These are phyloP conservation scores for Onychomys arenicola DNA, from an alignment of 2,797 vertebrate genomes.

Conservation along the genomic window DNA sequence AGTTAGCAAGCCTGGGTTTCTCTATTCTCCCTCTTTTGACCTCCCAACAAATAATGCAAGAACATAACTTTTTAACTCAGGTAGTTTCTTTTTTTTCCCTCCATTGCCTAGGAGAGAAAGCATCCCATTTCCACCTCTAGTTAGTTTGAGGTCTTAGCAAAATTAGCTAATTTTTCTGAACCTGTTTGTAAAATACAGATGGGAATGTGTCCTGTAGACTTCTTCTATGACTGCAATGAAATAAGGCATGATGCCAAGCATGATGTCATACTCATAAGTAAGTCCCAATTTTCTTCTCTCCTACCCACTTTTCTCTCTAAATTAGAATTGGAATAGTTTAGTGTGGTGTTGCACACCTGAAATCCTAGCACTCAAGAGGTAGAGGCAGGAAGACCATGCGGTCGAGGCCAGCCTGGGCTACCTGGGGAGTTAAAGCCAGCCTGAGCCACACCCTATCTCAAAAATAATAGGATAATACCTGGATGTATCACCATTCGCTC, in stretches of 20 bases:
- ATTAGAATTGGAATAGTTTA: constrained; percentile 32
- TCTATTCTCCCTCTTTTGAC: neutral
- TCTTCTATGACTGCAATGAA: constrained; percentile 40
- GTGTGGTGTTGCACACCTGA: neutral
- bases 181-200: neutral
- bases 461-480: neutral
- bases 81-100: constrained; percentile 20
- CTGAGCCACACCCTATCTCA: neutral
- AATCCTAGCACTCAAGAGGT: neutral
- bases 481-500: constrained; percentile 11
- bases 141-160: constrained; percentile 36
- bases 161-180: constrained; percentile 41
- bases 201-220: constrained; percentile 19
- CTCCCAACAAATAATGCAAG: neutral
- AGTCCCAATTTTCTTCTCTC: constrained; percentile 45
- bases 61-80: neutral
- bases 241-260: constrained; percentile 10
- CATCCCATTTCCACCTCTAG: constrained; percentile 19
- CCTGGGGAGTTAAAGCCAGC: neutral
- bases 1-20: neutral
- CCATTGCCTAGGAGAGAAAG: constrained; percentile 10
- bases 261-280: neutral
- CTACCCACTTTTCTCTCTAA: constrained; percentile 20
- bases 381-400: neutral
- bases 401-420: neutral